Conservation (phyloP, 2,113 vertebrate species). For the Melanostigma gelatinosum region DNA sequence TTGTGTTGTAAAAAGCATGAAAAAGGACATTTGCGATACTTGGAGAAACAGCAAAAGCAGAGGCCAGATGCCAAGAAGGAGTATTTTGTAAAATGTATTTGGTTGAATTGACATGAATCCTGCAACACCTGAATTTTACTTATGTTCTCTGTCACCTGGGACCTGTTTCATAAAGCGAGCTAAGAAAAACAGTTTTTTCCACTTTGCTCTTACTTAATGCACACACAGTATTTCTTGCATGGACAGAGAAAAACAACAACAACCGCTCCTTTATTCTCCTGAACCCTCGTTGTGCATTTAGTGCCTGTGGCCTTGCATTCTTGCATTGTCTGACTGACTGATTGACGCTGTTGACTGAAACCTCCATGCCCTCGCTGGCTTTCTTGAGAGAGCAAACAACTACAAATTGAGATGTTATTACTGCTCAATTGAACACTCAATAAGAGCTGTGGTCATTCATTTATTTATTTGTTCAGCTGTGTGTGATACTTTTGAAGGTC, state of each 20-base stretch:
- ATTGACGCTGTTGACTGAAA: slow-evolving; percentile 55
- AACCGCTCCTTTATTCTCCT: slow-evolving; percentile 14
- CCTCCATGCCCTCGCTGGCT: slow-evolving; percentile 20
- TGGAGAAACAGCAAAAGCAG: neutral
- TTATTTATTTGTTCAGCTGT: slow-evolving; percentile 28
- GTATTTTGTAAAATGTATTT: slow-evolving; percentile 7
- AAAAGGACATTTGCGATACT: neutral
- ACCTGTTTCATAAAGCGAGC: too few species aligned
- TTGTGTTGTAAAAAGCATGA: too few species aligned
- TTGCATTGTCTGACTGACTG: slow-evolving; percentile 14
- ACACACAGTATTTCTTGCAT: slow-evolving; percentile 7
- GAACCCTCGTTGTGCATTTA: slow-evolving; percentile 19
- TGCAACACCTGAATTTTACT: slow-evolving; percentile 11
- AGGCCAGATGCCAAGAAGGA: neutral
- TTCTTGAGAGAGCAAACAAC: slow-evolving; percentile 30
- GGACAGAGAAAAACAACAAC: slow-evolving; percentile 13
- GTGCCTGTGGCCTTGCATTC: neutral
- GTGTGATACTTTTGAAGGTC: slow-evolving; percentile 38
- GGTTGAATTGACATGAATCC: slow-evolving; percentile 13
- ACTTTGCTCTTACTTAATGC: slow-evolving; percentile 12
- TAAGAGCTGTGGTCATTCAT: slow-evolving; percentile 55
- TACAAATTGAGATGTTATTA: slow-evolving; percentile 58
- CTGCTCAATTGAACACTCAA: slow-evolving; percentile 55
- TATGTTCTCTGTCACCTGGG: slow-evolving; percentile 24
- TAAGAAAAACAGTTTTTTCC: slow-evolving; percentile 7